These are phyloP conservation scores for Lonchura striata DNA, from an alignment of 2,113 vertebrate species.

Conservation along the genomic window DNA sequence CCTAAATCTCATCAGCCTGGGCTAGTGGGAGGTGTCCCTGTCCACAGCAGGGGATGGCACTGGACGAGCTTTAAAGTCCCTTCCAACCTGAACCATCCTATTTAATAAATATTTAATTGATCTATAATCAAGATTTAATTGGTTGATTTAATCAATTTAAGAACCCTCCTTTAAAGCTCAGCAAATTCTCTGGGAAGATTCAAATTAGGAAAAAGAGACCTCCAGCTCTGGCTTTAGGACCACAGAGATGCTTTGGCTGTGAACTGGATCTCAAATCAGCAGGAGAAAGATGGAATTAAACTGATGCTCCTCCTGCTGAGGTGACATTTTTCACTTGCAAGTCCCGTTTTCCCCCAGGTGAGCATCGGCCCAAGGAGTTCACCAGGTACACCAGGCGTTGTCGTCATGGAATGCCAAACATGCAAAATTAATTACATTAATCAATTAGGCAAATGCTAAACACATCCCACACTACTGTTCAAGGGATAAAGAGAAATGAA, in stretches of 20 bases:
- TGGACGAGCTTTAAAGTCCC: neutral
- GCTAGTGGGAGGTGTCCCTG: neutral
- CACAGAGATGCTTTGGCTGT: accelerated
- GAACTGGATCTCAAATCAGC: neutral
- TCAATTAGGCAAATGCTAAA: neutral
- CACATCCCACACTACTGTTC: neutral
- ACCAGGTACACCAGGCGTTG: accelerated
- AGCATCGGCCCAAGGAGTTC: neutral
- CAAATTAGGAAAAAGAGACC: neutral
- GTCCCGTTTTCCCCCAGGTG: accelerated
- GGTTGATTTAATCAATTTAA: neutral
- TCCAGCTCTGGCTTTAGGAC: neutral
- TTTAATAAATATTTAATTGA: too few species aligned
- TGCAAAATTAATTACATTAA: neutral
- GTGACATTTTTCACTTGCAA: neutral
- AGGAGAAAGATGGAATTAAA: neutral
- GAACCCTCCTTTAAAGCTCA: neutral
- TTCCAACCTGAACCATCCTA: neutral
- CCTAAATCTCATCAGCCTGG: neutral
- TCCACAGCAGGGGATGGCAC: neutral
- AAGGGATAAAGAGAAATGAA: neutral
- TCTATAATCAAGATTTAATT: too few species aligned
- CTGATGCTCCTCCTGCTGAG: neutral
- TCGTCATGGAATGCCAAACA: neutral
- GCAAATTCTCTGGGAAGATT: neutral